Percentiles rank a stretch among this genome's conserved stretches.
Evolutionary conservation across 1,140 invertebrate species (phyloP).

Genomic region (Pomacea maculata): DNA sequence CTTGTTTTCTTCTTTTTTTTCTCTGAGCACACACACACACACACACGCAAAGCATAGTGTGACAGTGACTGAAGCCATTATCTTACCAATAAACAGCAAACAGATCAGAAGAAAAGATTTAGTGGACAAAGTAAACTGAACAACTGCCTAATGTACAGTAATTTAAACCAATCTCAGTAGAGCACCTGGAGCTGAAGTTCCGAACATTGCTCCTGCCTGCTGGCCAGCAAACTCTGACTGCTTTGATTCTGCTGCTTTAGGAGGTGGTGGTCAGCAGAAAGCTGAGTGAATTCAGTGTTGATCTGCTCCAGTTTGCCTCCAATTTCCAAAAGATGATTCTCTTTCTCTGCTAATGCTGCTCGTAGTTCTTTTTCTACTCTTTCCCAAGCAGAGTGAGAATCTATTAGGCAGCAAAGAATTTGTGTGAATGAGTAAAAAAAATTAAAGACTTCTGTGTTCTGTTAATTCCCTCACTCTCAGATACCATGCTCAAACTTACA

Average conservation of each 20-base stretch:
- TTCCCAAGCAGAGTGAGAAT: slow-evolving; percentile 3
- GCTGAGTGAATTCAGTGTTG: slow-evolving; percentile 12
- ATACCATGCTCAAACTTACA: neutral
- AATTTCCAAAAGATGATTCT: neutral
- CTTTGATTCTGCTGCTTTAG: slow-evolving; percentile 6
- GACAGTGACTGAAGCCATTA: too few species aligned
- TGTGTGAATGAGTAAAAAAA: neutral
- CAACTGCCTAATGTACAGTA: too few species aligned
- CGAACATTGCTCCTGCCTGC: neutral
- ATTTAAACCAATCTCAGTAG: neutral
- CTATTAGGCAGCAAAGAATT: slow-evolving; percentile 4
- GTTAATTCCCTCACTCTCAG: neutral
- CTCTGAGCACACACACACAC: too few species aligned
- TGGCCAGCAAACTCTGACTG: slow-evolving; percentile 4
- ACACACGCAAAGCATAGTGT: too few species aligned
- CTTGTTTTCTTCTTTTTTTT: too few species aligned
- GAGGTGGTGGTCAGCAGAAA: neutral
- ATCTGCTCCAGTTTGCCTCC: neutral
- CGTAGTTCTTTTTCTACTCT: neutral
- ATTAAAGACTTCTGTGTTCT: neutral
- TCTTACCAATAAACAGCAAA: too few species aligned
- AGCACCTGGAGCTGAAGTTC: slow-evolving; percentile 16
- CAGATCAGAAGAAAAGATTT: too few species aligned
- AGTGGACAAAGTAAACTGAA: too few species aligned
- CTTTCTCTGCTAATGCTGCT: neutral